phyloP scores from a whole-genome alignment of 2,113 vertebrate species.

The Tonatia bakeri region DNA sequence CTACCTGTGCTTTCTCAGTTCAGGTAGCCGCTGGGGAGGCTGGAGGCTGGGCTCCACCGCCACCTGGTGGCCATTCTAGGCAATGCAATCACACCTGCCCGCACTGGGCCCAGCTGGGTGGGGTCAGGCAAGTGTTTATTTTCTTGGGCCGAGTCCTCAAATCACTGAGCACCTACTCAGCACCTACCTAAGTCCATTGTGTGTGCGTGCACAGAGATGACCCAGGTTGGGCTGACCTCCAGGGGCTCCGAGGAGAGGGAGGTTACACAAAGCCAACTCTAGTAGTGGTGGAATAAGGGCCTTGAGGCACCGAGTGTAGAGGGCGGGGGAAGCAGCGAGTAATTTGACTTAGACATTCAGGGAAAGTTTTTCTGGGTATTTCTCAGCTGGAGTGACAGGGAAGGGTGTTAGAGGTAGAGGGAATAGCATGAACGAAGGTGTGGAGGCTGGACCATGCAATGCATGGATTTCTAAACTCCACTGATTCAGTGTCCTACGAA shows the following conservation, averaged over 20 bases:
- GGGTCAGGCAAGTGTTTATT: not conserved
- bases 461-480: not conserved
- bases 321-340: not conserved
- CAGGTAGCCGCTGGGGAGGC: not conserved
- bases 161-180: not conserved
- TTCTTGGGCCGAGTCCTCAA: not conserved
- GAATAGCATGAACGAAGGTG: not conserved
- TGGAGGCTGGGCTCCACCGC: not conserved
- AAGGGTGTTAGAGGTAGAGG: not conserved
- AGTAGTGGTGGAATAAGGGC: no score
- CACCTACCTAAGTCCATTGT: not conserved
- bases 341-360: no score
- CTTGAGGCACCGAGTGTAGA: not conserved
- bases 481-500: accelerated
- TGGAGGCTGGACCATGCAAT: not conserved
- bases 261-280: not conserved
- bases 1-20: not conserved
- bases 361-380: not conserved
- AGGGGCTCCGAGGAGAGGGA: not conserved
- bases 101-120: accelerated
- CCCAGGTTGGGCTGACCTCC: not conserved
- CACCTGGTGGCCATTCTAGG: not conserved
- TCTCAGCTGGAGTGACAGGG: not conserved
- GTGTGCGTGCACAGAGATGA: not conserved
- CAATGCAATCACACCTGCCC: not conserved